Conservation (phyloP, 2,797 vertebrate genomes). For the Galaxias olidus region DNA sequence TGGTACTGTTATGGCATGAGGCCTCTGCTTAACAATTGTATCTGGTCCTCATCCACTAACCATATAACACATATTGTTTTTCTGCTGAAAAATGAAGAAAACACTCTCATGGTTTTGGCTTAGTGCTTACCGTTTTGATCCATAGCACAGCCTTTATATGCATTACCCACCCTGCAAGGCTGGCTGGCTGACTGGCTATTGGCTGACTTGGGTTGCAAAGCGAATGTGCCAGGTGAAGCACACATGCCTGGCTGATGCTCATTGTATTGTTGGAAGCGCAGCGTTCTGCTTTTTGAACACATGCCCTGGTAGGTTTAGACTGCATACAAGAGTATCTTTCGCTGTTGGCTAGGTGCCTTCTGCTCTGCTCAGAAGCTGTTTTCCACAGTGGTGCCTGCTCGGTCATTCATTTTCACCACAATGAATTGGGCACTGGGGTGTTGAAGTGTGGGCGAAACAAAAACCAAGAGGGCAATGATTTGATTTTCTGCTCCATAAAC, state of each 20-base stretch:
- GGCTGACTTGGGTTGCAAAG: constrained; percentile 37
- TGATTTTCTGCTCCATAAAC: constrained; percentile 78
- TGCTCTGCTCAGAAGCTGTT: constrained; percentile 44
- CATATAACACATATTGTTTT: constrained; percentile 50
- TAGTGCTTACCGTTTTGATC: constrained; percentile 57
- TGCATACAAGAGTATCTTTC: constrained; percentile 37
- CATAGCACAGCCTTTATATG: constrained; percentile 48
- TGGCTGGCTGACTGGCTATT: constrained; percentile 40
- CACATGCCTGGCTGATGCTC: constrained; percentile 42
- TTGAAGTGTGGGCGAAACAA: constrained; percentile 58
- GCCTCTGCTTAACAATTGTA: constrained; percentile 31
- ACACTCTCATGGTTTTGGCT: constrained; percentile 48
- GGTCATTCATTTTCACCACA: constrained; percentile 65
- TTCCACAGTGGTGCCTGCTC: constrained; percentile 44
- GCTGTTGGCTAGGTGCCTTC: constrained; percentile 40
- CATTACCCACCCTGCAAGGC: constrained; percentile 43
- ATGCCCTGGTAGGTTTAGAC: neutral
- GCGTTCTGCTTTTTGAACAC: constrained; percentile 4
- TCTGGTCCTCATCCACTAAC: constrained; percentile 45
- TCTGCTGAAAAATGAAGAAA: constrained; percentile 52
- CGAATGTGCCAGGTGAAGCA: constrained; percentile 60
- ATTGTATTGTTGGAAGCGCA: constrained; percentile 39
- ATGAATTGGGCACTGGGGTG: constrained; percentile 61
- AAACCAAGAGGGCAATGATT: constrained; percentile 68
- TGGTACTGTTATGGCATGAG: constrained; percentile 18